Percentiles rank a stretch among this genome's conserved stretches.
These are phyloP conservation scores for Heliconius nattereri DNA, from an alignment of 1,140 invertebrate species.

Conservation along the genomic window DNA sequence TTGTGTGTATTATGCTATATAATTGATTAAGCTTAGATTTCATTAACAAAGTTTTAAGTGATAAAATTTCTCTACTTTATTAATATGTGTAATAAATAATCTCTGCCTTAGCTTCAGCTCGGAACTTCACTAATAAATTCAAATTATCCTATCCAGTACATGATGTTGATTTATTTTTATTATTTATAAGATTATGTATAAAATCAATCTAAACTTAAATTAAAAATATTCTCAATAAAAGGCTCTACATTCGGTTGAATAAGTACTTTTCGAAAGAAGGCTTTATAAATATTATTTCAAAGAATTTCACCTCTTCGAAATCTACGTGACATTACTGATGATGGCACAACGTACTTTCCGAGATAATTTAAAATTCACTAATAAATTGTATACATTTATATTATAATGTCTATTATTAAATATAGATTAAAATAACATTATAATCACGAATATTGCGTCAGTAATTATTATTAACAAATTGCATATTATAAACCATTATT, in stretches of 20 bases:
- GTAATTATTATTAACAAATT: not conserved
- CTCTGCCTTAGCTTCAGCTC: too few species aligned
- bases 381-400: not conserved
- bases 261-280: not conserved
- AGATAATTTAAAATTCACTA: conserved; percentile 6
- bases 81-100: too few species aligned
- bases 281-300: conserved; percentile 6
- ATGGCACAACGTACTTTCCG: not conserved
- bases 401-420: conserved; percentile 1
- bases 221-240: not conserved
- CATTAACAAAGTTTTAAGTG: not conserved
- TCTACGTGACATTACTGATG: not conserved
- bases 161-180: not conserved
- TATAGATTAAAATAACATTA: conserved; percentile 7
- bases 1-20: not conserved
- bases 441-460: not conserved
- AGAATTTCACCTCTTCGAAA: conserved; percentile 1
- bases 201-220: not conserved
- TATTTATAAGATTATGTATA: not conserved
- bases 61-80: too few species aligned
- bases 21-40: not conserved
- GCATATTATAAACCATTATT: not conserved
- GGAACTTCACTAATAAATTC: not conserved
- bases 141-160: not conserved
- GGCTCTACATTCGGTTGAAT: not conserved